Evolutionary conservation across 2,888 invertebrate species (phyloP), one percentile per base, ranked within the genome.

Genomic region (Chymomyza fuscimana): DNA sequence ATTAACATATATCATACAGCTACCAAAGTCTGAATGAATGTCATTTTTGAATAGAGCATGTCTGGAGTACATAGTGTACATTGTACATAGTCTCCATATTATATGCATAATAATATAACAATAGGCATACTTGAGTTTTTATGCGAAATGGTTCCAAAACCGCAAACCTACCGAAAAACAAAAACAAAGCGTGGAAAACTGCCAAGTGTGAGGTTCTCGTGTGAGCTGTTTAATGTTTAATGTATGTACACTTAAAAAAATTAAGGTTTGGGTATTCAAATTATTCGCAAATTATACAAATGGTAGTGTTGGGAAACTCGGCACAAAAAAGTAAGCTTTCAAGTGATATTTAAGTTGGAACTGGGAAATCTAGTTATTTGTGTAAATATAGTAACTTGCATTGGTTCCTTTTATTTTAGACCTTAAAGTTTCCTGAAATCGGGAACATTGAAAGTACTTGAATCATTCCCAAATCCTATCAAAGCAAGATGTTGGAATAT

Each of bases 131-230:
- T 46, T 46, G 40, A 46, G 40, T 46, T 46, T 40, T 46, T 10
- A 10, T 46, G 40, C 40, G 40, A 46, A 46, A 46, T 46, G 0
- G 40, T 46, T 46, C 16, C 56, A 72, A 64, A 62, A 67, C 52
- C 59, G 46, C 60, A 65, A 66, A 36, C 61, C 46, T 46, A 60
- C 40, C 58, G 52, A 68, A 36, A 56, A 68, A 63, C 36, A 61
- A 50, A 60, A 25, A 69, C 54, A 70, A 76, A 80, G 72, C 85
- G 86, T 85, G 85, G 86, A 86, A 86, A 86, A 84, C 74, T 80
- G 65, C 75, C 82, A 75, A 78, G 74, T 79, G 80, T 79, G 79
- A 70, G 77, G 76, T 86, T 85, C 86, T 85, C 85, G 84, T 84
- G 85, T 85, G 86, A 77, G 74, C 60, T 67, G 50, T 12, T 46